These are phyloP conservation scores for Phacellophora camtschatica DNA, from an alignment of 30 jellyfish, hydroid and myxozoan genomes.

Conservation along the genomic window DNA sequence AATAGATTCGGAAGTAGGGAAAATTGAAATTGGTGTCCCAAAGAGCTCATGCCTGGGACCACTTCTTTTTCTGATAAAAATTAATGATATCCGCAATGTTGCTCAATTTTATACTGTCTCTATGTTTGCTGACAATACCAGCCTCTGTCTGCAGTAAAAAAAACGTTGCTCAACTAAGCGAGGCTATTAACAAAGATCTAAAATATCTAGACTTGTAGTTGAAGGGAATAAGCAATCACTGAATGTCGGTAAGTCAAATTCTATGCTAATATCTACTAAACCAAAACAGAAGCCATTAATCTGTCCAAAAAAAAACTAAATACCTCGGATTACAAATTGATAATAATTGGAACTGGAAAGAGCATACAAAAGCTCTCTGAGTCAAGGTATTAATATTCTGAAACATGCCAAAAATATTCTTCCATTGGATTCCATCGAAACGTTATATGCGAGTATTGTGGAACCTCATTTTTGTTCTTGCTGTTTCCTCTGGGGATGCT, in stretches of 20 bases:
- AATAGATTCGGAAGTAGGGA: too few species aligned
- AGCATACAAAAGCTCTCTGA: not conserved
- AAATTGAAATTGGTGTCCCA: too few species aligned
- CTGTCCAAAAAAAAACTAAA: not conserved
- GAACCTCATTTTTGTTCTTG: not conserved
- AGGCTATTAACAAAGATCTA: not conserved
- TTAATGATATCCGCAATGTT: too few species aligned
- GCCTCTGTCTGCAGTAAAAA: too few species aligned
- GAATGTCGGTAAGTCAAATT: too few species aligned
- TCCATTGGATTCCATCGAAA: not conserved
- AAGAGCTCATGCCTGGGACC: too few species aligned
- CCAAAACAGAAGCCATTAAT: not conserved
- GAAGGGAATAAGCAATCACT: not conserved
- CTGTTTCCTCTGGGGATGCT: not conserved
- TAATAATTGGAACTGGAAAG: not conserved
- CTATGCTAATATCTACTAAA: not conserved
- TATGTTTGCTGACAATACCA: too few species aligned
- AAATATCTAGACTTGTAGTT: not conserved
- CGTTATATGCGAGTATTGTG: not conserved
- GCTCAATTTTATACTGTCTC: too few species aligned
- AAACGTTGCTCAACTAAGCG: not conserved
- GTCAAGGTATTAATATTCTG: not conserved
- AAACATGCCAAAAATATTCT: not conserved
- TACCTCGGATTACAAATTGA: not conserved
- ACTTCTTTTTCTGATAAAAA: too few species aligned